A percentile compares a stretch with the other conserved stretches of the same genome.
Conservation (phyloP, 1,140 invertebrate species). For the Tribolium castaneum region DNA sequence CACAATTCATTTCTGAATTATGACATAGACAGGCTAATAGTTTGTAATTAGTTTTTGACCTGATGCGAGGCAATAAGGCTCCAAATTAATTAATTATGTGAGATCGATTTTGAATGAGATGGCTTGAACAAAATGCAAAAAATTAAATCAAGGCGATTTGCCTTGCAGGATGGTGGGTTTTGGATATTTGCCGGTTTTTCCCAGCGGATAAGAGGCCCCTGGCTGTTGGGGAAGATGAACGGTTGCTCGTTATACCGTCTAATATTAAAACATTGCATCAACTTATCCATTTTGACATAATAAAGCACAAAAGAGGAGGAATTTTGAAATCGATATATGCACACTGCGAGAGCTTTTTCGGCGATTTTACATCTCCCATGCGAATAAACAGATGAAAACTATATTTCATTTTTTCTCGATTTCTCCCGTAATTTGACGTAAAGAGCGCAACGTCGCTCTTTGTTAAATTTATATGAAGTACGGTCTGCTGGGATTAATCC, state of each 20-base stretch:
- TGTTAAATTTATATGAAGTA: slow-evolving; percentile 18
- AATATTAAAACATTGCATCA: slow-evolving; percentile 33
- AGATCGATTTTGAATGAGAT: no score
- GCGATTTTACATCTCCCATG: slow-evolving; percentile 35
- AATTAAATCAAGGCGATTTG: background rate
- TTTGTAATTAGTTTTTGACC: background rate
- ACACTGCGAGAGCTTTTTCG: slow-evolving; percentile 7
- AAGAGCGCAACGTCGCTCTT: background rate
- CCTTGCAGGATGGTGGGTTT: background rate
- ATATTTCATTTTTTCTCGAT: slow-evolving; percentile 39
- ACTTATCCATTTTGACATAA: slow-evolving; percentile 23
- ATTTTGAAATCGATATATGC: slow-evolving; percentile 39
- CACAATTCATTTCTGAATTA: background rate
- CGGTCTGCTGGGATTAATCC: background rate
- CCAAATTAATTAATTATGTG: no score
- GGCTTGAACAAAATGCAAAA: background rate
- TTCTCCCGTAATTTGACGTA: slow-evolving; percentile 34
- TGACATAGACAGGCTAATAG: background rate
- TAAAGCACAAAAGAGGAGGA: slow-evolving; percentile 11
- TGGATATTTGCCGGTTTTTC: slow-evolving; percentile 6
- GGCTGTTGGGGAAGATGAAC: slow-evolving; percentile 15
- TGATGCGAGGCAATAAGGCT: no score
- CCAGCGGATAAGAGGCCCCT: background rate
- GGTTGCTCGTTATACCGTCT: slow-evolving; percentile 27
- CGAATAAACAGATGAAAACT: slow-evolving; percentile 42